Conservation (phyloP, 2,888 invertebrate genomes). For the Drosophila merina region DNA sequence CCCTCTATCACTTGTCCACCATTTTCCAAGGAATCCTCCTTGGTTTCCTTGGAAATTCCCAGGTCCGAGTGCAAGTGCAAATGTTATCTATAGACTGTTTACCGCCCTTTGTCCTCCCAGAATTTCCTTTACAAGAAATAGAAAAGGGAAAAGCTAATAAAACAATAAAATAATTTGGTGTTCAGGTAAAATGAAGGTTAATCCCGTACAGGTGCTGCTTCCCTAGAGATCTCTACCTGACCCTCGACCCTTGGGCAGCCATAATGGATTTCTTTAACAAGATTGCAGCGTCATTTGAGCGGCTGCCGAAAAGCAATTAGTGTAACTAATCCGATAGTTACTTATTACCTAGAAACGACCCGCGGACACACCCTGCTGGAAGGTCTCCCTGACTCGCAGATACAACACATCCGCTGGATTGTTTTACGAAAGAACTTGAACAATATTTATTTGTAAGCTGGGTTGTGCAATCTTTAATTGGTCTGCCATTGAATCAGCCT, state of each 20-base stretch:
- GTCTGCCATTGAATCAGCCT: constrained; percentile 19
- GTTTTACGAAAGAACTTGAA: not conserved
- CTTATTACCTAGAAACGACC: constrained; percentile 20
- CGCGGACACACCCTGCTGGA: constrained; percentile 19
- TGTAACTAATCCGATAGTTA: constrained; percentile 52
- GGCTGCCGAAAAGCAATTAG: constrained; percentile 56
- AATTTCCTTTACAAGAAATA: constrained; percentile 1
- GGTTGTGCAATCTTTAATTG: constrained; percentile 45
- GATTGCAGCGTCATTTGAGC: constrained; percentile 67
- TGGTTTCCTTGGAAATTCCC: constrained; percentile 37
- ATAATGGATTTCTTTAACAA: constrained; percentile 68
- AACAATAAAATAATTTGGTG: constrained; percentile 64
- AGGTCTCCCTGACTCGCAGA: not conserved
- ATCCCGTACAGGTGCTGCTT: constrained; percentile 68
- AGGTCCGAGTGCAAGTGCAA: constrained; percentile 33
- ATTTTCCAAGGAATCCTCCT: constrained; percentile 3
- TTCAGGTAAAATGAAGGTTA: constrained; percentile 65
- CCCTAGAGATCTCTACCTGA: constrained; percentile 54
- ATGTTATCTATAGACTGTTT: constrained; percentile 23
- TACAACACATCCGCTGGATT: not conserved
- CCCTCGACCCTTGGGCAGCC: constrained; percentile 19
- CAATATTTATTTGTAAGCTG: constrained; percentile 16
- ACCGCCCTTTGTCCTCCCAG: constrained; percentile 27
- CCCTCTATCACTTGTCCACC: not conserved
- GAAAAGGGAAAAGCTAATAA: constrained; percentile 60